phyloP scores from a whole-genome alignment of 2,113 vertebrate genomes.

The Rhodinocichla rosea region DNA sequence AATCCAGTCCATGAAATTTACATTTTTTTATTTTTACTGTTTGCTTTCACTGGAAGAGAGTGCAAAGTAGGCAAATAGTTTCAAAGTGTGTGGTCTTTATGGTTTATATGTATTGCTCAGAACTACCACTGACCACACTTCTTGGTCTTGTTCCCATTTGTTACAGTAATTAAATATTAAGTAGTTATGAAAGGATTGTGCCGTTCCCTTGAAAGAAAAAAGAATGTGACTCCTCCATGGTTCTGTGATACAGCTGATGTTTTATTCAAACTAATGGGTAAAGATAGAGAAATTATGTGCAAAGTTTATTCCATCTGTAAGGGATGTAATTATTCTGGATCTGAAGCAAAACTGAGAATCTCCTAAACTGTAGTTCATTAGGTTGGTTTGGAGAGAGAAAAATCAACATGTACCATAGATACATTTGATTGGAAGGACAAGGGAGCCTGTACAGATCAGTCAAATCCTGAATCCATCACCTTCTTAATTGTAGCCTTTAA shows the following conservation, averaged over 20 bases:
- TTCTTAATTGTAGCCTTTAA: not conserved
- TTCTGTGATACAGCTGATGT: not conserved
- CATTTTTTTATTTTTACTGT: slow-evolving; percentile 50
- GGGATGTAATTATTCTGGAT: not conserved
- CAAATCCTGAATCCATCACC: not conserved
- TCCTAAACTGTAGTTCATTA: not conserved
- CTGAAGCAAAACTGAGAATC: not conserved
- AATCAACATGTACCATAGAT: not conserved
- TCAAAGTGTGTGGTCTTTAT: slow-evolving; percentile 60
- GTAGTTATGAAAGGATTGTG: slow-evolving; percentile 14
- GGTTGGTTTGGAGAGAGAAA: not conserved
- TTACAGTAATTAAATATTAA: slow-evolving; percentile 47
- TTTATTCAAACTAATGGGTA: not conserved
- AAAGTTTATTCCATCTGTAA: not conserved
- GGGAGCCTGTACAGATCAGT: not conserved
- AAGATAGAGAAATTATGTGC: not conserved
- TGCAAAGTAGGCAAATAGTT: slow-evolving; percentile 51
- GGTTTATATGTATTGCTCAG: slow-evolving; percentile 40
- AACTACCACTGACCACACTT: slow-evolving; percentile 32
- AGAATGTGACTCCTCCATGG: not conserved
- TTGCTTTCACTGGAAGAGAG: slow-evolving; percentile 52
- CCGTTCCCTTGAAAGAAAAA: not conserved
- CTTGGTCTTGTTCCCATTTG: slow-evolving; percentile 53
- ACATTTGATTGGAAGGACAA: not conserved
- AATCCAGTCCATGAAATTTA: slow-evolving; percentile 34